Conservation (phyloP, 2,113 vertebrate species). For the Gnathonemus echidnorhynchus region DNA sequence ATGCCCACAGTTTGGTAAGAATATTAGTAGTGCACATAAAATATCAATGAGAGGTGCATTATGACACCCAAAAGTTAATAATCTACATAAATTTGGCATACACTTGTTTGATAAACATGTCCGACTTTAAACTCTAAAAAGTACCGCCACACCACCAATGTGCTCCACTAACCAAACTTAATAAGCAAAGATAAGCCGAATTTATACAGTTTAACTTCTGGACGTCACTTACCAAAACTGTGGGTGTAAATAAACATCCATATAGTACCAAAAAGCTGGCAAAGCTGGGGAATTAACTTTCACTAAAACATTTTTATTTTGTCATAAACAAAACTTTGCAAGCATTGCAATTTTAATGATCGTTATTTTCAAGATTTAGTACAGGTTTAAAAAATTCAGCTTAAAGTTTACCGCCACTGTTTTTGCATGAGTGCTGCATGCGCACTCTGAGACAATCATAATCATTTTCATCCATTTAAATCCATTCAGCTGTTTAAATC, state of each 20-base stretch:
- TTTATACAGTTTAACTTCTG: background rate
- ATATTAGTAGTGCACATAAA: background rate
- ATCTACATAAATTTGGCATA: background rate
- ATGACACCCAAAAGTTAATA: background rate
- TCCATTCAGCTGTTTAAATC: background rate
- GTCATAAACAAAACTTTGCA: background rate
- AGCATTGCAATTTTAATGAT: background rate
- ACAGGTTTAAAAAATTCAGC: background rate
- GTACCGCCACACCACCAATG: background rate
- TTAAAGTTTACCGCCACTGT: background rate
- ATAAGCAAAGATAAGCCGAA: background rate
- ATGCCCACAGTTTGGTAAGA: background rate
- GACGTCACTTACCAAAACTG: background rate
- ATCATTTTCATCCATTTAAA: background rate
- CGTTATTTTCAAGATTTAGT: background rate
- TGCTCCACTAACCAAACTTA: background rate
- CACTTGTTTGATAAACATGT: background rate
- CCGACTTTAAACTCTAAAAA: background rate
- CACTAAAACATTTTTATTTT: background rate
- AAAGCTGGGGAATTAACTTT: background rate
- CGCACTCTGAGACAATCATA: background rate
- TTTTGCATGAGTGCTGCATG: background rate
- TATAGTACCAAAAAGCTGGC: background rate
- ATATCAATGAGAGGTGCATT: background rate
- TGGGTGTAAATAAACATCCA: background rate